Evolutionary conservation across 1,140 invertebrate genomes (phyloP).

Genomic region (Pseudomyrmex pallidus): DNA sequence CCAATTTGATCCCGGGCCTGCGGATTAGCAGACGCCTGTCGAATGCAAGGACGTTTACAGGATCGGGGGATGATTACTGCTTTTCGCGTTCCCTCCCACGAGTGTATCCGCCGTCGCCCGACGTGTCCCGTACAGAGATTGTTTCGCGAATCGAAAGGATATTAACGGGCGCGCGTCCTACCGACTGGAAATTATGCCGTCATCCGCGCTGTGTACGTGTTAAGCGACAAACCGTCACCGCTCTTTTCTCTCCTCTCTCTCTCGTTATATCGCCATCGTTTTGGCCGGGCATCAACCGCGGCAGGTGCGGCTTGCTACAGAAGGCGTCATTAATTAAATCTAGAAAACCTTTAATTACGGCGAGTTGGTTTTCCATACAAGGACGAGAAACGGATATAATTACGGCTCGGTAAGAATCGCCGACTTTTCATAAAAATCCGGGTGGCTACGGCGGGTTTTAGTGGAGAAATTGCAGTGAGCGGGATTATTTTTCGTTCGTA

Average conservation of each 20-base stretch:
- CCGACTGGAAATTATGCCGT: slow-evolving; percentile 55
- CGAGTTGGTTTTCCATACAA: slow-evolving; percentile 40
- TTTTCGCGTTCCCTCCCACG: neutral
- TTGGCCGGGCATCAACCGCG: slow-evolving; percentile 9
- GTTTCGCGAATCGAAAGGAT: slow-evolving; percentile 40
- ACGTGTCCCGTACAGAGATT: slow-evolving; percentile 8
- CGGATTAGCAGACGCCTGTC: slow-evolving; percentile 71
- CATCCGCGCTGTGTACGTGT: slow-evolving; percentile 13
- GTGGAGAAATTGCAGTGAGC: slow-evolving; percentile 1
- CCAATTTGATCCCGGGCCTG: slow-evolving; percentile 72
- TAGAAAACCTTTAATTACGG: slow-evolving; percentile 59
- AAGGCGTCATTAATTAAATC: slow-evolving; percentile 68
- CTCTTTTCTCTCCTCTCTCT: neutral
- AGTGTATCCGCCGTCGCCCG: slow-evolving; percentile 1
- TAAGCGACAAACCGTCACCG: slow-evolving; percentile 28
- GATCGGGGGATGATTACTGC: slow-evolving; percentile 44
- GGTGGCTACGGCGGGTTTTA: neutral
- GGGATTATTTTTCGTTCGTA: slow-evolving; percentile 24
- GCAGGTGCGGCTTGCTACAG: neutral
- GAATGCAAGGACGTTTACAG: slow-evolving; percentile 58
- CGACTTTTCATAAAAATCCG: slow-evolving; percentile 31
- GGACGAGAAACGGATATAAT: slow-evolving; percentile 23
- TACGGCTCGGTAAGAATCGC: slow-evolving; percentile 24
- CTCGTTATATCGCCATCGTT: slow-evolving; percentile 37
- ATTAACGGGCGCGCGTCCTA: slow-evolving; percentile 21